These are phyloP conservation scores for Montipora foliosa DNA, from an alignment of 64 coral and sea anemone species.

Conservation along the genomic window DNA sequence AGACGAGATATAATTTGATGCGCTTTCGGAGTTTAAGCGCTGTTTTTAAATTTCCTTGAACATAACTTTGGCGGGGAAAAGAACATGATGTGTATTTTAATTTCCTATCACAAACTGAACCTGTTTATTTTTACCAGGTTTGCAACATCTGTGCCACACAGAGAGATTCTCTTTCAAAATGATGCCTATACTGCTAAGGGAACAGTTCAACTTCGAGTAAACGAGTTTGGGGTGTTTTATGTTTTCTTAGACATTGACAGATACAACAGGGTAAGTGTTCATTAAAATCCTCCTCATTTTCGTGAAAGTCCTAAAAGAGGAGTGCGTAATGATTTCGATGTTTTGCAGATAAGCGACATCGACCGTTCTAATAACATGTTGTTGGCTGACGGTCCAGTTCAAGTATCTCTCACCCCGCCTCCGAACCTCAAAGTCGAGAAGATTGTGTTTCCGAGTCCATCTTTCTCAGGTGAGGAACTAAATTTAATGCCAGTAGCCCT, in stretches of 20 bases:
- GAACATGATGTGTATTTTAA: too few relatives aligned
- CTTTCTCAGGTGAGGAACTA: slow-evolving; percentile 68
- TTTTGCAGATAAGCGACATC: slow-evolving; percentile 74
- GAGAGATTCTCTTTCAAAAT: slow-evolving; percentile 63
- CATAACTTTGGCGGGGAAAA: too few relatives aligned
- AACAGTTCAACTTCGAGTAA: slow-evolving; percentile 49
- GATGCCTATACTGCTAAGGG: slow-evolving; percentile 72
- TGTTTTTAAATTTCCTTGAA: too few relatives aligned
- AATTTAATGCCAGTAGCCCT: too few relatives aligned
- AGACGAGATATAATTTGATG: too few relatives aligned
- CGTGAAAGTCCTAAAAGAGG: background rate
- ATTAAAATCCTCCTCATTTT: too few relatives aligned
- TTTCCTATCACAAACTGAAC: background rate
- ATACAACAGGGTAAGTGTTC: slow-evolving; percentile 22
- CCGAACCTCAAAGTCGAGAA: slow-evolving; percentile 81
- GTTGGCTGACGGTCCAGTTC: slow-evolving; percentile 55
- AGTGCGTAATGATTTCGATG: background rate
- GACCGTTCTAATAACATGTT: slow-evolving; percentile 76
- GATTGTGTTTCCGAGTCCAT: slow-evolving; percentile 67
- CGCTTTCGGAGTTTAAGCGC: too few relatives aligned
- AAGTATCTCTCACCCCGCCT: slow-evolving; percentile 80
- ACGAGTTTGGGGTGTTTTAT: slow-evolving; percentile 78
- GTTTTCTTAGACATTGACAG: slow-evolving; percentile 60
- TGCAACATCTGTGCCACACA: slow-evolving; percentile 38
- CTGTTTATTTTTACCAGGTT: slow-evolving; percentile 16